These are phyloP conservation scores for Leptopterna dolabrata DNA, from an alignment of 2,888 invertebrate genomes.

Conservation along the genomic window DNA sequence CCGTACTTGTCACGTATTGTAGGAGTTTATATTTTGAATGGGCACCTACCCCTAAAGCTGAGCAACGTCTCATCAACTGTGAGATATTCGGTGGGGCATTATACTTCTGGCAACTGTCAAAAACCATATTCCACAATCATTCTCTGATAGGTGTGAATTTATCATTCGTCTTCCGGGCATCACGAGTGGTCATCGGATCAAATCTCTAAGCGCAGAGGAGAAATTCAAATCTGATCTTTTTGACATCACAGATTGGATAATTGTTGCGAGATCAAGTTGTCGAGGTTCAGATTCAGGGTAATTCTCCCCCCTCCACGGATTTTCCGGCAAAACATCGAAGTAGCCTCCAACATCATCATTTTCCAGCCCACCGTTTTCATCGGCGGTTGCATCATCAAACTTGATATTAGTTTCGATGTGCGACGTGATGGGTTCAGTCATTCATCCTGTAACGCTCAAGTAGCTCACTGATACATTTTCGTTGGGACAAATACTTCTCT, in stretches of 20 bases:
- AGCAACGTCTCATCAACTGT: slow-evolving; percentile 50
- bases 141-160: slow-evolving; percentile 54
- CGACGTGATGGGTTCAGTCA: no score
- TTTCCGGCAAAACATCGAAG: no score
- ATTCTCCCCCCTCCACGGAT: no score
- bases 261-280: slow-evolving; percentile 18
- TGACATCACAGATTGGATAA: not conserved
- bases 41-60: slow-evolving; percentile 49
- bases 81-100: slow-evolving; percentile 42
- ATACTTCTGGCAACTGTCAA: slow-evolving; percentile 28
- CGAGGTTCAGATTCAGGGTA: not conserved
- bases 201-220: slow-evolving; percentile 1
- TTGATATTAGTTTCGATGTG: no score
- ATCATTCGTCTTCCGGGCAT: slow-evolving; percentile 8
- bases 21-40: slow-evolving; percentile 52
- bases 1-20: slow-evolving; percentile 42
- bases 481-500: no score
- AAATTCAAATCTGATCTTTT: not conserved
- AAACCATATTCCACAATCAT: slow-evolving; percentile 52
- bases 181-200: not conserved
- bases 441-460: no score
- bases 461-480: no score
- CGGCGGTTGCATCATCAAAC: no score
- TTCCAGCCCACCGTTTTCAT: no score
- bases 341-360: no score